Base-by-base conservation (phyloP, 2,888 invertebrate species). In the Sinopyrophorus schimmeli region DNA sequence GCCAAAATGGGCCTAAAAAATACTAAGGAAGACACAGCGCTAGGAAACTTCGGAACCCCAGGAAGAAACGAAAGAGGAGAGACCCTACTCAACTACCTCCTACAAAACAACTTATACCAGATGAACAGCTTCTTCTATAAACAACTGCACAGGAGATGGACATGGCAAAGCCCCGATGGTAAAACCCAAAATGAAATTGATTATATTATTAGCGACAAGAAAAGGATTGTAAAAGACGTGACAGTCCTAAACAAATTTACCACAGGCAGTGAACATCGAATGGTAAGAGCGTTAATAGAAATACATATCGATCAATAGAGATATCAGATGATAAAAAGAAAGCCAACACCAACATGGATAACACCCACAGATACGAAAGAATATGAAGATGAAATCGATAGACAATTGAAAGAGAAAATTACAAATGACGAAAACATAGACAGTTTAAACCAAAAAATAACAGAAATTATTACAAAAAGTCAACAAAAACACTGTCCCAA, bases 1-100 rank as follows among this genome's bases (percentile, higher is more conserved):
- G 24, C 24, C 24, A 24, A 24, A 24, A 24, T 9, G 9, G 24
- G 24, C 24, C 24, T 10, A 24, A 24, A 24, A 24, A 24, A 24
- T 7, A 10, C 24, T 7, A 24, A 24, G 24, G 9, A 24, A 24
- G 9, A 24, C 3, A 24, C 24, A 24, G n/a, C 24, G 9, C 24
- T 24, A 24, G 24, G 24, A 24, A 24, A 24, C 24, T 24, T 24
- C n/a, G 24, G 24, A 24, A 24, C 24, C 7, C 24, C 24, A 24
- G 24, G 24, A 24, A 24, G 24, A 24, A 24, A 24, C 24, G n/a
- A 24, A 10, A 10, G 9, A 24, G 24, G 9, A 24, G 9, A 24
- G 24, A 24, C 24, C 24, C 24, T 24, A 24, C 9, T n/a, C n/a
- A n/a, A n/a, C n/a, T n/a, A n/a, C n/a, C n/a, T n/a, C n/a, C n/a